These are phyloP conservation scores for Bothrops jararaca DNA, from an alignment of 2,113 vertebrate genomes.

Conservation along the genomic window DNA sequence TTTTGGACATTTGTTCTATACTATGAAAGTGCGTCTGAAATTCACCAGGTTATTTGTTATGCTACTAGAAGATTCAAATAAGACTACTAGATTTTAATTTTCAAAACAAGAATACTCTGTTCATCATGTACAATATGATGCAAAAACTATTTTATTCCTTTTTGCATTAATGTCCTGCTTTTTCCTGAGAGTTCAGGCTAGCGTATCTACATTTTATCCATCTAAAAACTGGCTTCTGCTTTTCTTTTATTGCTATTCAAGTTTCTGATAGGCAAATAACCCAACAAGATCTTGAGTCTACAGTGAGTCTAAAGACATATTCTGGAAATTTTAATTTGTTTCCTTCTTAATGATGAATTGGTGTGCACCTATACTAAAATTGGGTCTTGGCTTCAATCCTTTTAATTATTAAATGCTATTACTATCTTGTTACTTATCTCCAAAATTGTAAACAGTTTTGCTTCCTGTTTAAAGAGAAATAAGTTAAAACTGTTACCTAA, in stretches of 20 bases:
- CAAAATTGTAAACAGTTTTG: not conserved
- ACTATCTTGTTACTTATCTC: not conserved
- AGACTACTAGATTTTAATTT: not conserved
- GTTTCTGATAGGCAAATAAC: not conserved
- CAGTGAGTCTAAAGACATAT: not conserved
- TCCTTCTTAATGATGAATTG: not conserved
- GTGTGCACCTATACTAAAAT: not conserved
- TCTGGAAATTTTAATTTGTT: not conserved
- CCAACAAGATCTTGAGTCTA: not conserved
- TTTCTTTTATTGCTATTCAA: not conserved
- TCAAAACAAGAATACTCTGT: not conserved
- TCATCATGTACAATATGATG: not conserved
- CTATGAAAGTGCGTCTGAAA: not conserved
- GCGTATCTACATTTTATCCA: not conserved
- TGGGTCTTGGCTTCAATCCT: not conserved
- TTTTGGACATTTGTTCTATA: not conserved
- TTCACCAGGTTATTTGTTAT: not conserved
- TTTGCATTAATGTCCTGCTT: not conserved
- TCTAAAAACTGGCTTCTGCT: not conserved
- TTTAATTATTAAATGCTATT: not conserved
- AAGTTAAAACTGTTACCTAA: not conserved
- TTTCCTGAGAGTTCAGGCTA: not conserved
- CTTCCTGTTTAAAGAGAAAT: not conserved
- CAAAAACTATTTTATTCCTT: not conserved
- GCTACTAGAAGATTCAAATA: not conserved